phyloP scores from a whole-genome alignment of 2,888 invertebrate genomes.

The Pachydiplax longipennis region DNA sequence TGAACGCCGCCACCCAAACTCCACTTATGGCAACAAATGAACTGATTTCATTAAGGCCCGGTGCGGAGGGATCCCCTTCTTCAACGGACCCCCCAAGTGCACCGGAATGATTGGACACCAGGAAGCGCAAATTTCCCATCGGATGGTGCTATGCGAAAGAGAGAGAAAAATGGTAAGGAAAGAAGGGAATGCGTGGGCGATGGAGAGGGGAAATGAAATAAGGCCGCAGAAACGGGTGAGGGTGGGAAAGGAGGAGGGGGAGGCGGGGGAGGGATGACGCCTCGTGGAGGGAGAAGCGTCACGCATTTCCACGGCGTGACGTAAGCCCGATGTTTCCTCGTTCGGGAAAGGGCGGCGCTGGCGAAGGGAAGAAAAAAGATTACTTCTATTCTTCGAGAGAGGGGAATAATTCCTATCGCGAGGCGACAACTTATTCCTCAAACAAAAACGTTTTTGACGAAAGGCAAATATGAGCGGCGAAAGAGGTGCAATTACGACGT shows the following conservation, averaged over 20 bases:
- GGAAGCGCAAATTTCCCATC: not conserved
- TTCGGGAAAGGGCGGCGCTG: constrained; percentile 5
- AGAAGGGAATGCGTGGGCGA: not conserved
- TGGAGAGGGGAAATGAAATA: not conserved
- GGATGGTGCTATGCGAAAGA: not conserved
- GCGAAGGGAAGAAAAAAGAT: not conserved
- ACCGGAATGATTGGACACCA: not conserved
- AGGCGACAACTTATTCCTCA: too few species aligned
- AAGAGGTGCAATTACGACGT: not conserved
- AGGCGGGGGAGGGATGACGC: not conserved
- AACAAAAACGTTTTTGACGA: not conserved
- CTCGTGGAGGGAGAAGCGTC: not conserved
- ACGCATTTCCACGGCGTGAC: constrained; percentile 27
- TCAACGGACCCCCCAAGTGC: not conserved
- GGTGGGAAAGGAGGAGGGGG: not conserved
- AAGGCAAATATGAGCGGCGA: not conserved
- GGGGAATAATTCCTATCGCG: too few species aligned
- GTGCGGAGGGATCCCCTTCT: not conserved
- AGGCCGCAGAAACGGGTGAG: not conserved
- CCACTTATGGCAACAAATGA: too few species aligned
- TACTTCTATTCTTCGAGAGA: too few species aligned
- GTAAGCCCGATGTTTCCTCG: constrained; percentile 30
- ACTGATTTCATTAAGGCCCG: not conserved
- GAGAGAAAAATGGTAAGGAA: not conserved
- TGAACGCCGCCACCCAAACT: too few species aligned